These are phyloP conservation scores for Onychostoma macrolepis DNA, from an alignment of 2,113 vertebrate species.

Conservation along the genomic window DNA sequence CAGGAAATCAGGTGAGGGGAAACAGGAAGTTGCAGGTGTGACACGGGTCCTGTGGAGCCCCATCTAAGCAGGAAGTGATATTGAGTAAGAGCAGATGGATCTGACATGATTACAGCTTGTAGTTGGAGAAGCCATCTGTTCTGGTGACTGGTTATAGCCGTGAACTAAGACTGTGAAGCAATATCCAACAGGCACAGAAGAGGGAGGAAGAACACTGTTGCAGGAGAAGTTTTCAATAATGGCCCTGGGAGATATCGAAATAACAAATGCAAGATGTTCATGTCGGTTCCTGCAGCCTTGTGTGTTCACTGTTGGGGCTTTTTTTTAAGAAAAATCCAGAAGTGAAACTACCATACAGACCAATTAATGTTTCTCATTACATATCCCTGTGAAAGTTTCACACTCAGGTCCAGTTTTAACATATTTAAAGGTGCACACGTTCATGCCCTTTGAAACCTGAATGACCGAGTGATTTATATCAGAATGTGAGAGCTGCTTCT, in stretches of 20 bases:
- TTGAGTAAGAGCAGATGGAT: constrained; percentile 58
- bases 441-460: not conserved
- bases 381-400: constrained; percentile 5
- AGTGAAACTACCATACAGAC: constrained; percentile 6
- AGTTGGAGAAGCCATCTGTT: constrained; percentile 61
- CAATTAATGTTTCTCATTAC: not conserved
- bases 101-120: constrained; percentile 52
- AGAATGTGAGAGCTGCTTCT: not conserved
- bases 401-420: not conserved
- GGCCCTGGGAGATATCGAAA: not conserved
- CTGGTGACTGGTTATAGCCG: constrained; percentile 48
- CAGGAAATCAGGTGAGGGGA: constrained; percentile 41
- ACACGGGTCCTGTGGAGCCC: constrained; percentile 45
- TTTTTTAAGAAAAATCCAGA: not conserved
- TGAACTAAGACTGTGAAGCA: constrained; percentile 50
- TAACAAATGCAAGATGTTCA: constrained; percentile 19
- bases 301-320: not conserved
- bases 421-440: not conserved
- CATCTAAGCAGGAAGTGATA: constrained; percentile 44
- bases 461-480: not conserved
- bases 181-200: constrained; percentile 46
- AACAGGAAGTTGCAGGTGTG: constrained; percentile 57
- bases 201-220: constrained; percentile 23
- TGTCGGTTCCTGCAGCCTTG: not conserved
- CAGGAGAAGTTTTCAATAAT: constrained; percentile 14